These are phyloP conservation scores for Drosophila anomalata DNA, from an alignment of 2,888 invertebrate species.

Conservation along the genomic window DNA sequence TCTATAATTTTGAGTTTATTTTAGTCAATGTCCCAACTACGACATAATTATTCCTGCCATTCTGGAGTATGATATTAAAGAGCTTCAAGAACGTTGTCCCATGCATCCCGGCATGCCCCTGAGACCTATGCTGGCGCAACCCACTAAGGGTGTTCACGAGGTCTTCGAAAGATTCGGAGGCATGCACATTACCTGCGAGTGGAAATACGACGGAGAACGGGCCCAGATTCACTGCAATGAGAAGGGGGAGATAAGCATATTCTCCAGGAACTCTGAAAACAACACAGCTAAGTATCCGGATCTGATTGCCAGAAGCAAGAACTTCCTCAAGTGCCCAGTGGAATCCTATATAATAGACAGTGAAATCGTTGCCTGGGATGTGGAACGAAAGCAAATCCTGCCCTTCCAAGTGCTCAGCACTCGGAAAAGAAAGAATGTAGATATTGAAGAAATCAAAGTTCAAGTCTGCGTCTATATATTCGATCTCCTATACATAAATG, in stretches of 20 bases:
- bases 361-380: slow-evolving; percentile 99
- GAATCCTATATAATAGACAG: slow-evolving; percentile 96
- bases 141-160: slow-evolving; percentile 96
- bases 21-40: slow-evolving; percentile 97
- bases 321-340: slow-evolving; percentile 86
- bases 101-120: slow-evolving; percentile 96
- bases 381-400: slow-evolving; percentile 92
- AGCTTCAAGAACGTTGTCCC: slow-evolving; percentile 91
- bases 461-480: slow-evolving; percentile 98
- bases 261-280: slow-evolving; percentile 98
- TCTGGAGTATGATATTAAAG: slow-evolving; percentile 89
- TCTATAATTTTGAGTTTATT: slow-evolving; percentile 44
- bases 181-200: slow-evolving; percentile 97
- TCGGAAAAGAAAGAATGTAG: slow-evolving; percentile 94
- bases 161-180: slow-evolving; percentile 93
- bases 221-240: slow-evolving; percentile 94
- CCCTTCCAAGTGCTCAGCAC: slow-evolving; percentile 98
- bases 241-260: slow-evolving; percentile 90
- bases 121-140: slow-evolving; percentile 99
- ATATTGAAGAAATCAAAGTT: slow-evolving; percentile 85
- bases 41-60: slow-evolving; percentile 92
- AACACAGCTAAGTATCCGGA: slow-evolving; percentile 98
- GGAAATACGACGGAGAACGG: slow-evolving; percentile 99
- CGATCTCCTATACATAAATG: slow-evolving; percentile 97
- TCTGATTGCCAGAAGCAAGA: slow-evolving; percentile 89